phyloP scores from a whole-genome alignment of 35 echinoderm and acorn worm genomes.

The Diadema setosum region DNA sequence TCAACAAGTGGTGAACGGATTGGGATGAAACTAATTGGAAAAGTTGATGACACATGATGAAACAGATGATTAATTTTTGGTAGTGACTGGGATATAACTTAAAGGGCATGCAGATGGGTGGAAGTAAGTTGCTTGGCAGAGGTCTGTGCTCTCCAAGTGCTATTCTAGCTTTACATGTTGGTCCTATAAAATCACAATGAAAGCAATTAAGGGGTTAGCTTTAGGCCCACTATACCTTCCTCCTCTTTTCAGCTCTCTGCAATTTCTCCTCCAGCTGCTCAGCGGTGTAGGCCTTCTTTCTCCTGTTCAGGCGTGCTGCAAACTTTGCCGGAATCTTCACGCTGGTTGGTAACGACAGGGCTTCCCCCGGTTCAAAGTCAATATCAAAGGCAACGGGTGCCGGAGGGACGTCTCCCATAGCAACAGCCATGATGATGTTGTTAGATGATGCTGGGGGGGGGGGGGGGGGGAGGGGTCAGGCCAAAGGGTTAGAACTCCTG shows the following conservation, averaged over 20 bases:
- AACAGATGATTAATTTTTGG: background rate
- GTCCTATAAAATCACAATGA: background rate
- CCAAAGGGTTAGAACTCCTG: too few relatives aligned
- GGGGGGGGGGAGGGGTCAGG: background rate
- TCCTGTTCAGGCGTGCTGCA: background rate
- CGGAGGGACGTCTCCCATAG: background rate
- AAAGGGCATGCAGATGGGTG: too few relatives aligned
- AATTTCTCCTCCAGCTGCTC: slow-evolving; percentile 10
- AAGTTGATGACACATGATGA: background rate
- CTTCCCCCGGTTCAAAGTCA: background rate
- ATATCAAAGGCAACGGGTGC: slow-evolving; percentile 14
- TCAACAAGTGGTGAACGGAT: background rate
- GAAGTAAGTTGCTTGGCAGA: too few relatives aligned
- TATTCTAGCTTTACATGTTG: background rate
- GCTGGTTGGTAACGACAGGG: background rate
- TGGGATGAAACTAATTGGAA: background rate
- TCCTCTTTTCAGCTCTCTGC: background rate
- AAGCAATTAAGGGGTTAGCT: too few relatives aligned
- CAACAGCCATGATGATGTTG: background rate
- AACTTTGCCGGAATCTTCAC: background rate
- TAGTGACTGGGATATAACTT: background rate
- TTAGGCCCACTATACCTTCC: background rate
- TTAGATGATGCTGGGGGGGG: background rate
- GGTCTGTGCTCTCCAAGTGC: too few relatives aligned
- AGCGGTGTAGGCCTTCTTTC: background rate